Conservation (phyloP, 2,888 invertebrate species). For the Epirrita christyi region DNA sequence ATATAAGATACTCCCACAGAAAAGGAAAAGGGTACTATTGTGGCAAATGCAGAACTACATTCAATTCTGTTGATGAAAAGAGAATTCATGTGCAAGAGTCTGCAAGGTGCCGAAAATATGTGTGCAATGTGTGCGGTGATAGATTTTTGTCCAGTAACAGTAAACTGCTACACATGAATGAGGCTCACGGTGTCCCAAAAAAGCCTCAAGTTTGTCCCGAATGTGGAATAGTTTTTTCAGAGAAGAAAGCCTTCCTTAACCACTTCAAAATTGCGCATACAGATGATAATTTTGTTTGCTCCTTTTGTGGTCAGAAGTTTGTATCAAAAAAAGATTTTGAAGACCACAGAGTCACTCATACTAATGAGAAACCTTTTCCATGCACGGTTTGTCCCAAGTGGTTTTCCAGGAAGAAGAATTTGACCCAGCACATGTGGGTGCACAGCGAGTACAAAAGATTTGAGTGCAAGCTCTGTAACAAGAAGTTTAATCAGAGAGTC, state of each 20-base stretch:
- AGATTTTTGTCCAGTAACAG: conserved; percentile 43
- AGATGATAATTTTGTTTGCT: conserved; percentile 66
- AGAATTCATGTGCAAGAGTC: conserved; percentile 42
- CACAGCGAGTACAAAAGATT: conserved; percentile 73
- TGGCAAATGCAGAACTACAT: conserved; percentile 45
- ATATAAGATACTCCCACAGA: conserved; percentile 38
- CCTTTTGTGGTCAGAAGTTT: conserved; percentile 70
- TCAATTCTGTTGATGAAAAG: conserved; percentile 41
- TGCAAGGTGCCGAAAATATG: conserved; percentile 44
- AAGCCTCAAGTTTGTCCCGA: conserved; percentile 43
- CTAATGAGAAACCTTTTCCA: conserved; percentile 76
- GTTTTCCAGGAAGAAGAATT: conserved; percentile 71
- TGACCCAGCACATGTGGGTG: conserved; percentile 75
- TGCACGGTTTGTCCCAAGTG: conserved; percentile 79
- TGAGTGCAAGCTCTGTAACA: conserved; percentile 68
- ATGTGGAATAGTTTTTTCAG: conserved; percentile 44
- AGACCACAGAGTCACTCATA: conserved; percentile 81
- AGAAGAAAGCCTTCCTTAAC: conserved; percentile 13
- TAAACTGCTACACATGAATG: conserved; percentile 41
- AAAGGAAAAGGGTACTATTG: conserved; percentile 35
- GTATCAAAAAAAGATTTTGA: conserved; percentile 62
- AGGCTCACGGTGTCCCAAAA: conserved; percentile 41
- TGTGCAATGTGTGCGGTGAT: conserved; percentile 45
- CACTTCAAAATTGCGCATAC: conserved; percentile 59
- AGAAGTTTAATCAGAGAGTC: conserved; percentile 74